Base-by-base conservation (phyloP, 1,140 invertebrate species). In the Pachypsylla venusta region DNA sequence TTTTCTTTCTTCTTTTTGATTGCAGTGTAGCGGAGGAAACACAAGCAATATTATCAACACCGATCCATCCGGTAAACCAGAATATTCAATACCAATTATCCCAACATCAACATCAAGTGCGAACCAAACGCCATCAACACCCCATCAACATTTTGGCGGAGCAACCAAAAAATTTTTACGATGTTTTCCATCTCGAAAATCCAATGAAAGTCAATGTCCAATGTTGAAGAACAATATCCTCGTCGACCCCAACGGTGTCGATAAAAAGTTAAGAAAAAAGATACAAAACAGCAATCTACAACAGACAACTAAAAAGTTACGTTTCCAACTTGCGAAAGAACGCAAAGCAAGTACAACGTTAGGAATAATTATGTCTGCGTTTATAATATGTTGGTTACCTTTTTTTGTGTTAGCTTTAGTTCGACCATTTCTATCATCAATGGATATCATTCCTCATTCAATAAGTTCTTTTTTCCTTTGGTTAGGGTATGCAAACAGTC, bases 321-420 rank as follows among this genome's bases (percentile, higher is more conserved):
- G 84, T 25, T 87, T 89, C 67, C 84, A 87, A 67, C 69, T 89
- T 65, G 85, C 85, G 40, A 93, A 91, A 65, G 91, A 94, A 67
- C 79, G 90, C 48, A 96, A 97, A 70, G 93, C 93, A 2, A 93
- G 91, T 55, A 92, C 93, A 19, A 98, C 94, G 0, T 77, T 98
- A 58, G 93, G 93, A 13, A 96, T 99, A 57, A 96, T 99, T 55
- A 93, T 94, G 89, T 93, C 89, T 60, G 91, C 93, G 1, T 98
- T 99, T 68, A 89, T 87, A 14, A 75, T 96, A 57, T 98, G 94
- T 70, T 99, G 94, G 95, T 74, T 98, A 27, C 95, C 95, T 1
- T 99, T 96, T 71, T 97, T 98, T 72, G 87, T 96, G 5, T 76
- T 94, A 27, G 91, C 93, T 1, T 72, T 95, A 10, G 80, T 95